phyloP scores from a whole-genome alignment of 2,797 vertebrate genomes.

The Orientallactaga sibirica region DNA sequence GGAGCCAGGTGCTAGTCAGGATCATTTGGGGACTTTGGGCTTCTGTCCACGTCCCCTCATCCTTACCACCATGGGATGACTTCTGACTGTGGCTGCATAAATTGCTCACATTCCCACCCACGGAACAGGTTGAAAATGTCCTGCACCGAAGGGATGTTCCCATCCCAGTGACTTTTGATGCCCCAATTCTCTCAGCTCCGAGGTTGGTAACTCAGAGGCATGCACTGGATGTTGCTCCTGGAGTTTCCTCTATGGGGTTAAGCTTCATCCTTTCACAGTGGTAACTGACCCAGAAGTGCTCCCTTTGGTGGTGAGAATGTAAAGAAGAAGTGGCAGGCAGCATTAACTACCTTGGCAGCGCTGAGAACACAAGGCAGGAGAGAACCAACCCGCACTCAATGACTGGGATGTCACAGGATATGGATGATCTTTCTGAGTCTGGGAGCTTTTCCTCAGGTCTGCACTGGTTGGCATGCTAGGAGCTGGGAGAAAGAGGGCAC shows the following conservation, averaged over 20 bases:
- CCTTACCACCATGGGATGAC: neutral
- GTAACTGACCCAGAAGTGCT: neutral
- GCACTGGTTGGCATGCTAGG: neutral
- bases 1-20: neutral
- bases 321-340: neutral
- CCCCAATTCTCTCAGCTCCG: too few relatives aligned
- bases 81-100: too few relatives aligned
- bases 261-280: neutral
- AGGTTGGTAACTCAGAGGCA: too few relatives aligned
- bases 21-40: neutral
- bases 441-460: neutral
- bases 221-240: rapidly evolving
- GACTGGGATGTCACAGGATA: neutral
- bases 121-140: neutral
- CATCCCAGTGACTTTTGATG: too few relatives aligned
- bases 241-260: rapidly evolving
- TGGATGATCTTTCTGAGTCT: rapidly evolving
- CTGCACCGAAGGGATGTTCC: neutral
- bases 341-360: neutral
- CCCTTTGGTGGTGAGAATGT: neutral
- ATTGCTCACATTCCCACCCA: too few relatives aligned
- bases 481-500: neutral
- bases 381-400: too few relatives aligned
- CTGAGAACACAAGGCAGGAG: neutral
- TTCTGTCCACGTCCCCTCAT: rapidly evolving